Conservation (phyloP, 2,113 vertebrate genomes). For the Montifringilla adamsi region DNA sequence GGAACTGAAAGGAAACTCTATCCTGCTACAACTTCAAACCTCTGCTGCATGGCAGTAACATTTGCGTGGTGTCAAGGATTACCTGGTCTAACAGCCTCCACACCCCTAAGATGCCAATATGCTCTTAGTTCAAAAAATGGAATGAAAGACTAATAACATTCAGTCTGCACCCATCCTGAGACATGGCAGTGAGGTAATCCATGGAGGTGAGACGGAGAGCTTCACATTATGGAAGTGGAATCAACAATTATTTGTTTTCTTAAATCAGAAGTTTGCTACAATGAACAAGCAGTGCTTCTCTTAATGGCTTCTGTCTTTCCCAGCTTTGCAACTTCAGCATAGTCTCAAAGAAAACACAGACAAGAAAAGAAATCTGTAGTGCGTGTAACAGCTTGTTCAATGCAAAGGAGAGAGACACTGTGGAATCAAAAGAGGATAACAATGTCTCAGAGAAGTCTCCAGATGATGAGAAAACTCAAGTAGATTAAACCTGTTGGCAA, state of each 20-base stretch:
- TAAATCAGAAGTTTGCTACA: neutral
- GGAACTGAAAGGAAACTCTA: neutral
- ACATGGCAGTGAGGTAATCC: neutral
- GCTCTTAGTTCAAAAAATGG: neutral
- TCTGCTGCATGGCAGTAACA: neutral
- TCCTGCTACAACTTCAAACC: neutral
- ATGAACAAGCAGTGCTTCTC: neutral
- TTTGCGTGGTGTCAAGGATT: neutral
- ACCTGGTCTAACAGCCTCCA: neutral
- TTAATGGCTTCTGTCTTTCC: neutral
- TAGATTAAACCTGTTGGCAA: neutral
- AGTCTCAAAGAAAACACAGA: neutral
- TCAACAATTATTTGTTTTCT: neutral
- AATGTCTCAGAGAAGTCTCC: neutral
- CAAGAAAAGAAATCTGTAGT: neutral
- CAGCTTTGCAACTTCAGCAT: neutral
- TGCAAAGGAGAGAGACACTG: neutral
- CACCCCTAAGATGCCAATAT: neutral
- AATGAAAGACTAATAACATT: neutral
- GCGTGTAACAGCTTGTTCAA: neutral
- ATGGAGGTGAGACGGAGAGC: accelerated
- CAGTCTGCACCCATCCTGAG: neutral
- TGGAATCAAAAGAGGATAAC: neutral
- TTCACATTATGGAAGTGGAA: neutral
- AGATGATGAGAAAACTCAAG: neutral